A percentile compares a stretch with the other conserved stretches of the same genome.
phyloP scores from a whole-genome alignment of 2,797 vertebrate genomes.

The Percopsis omiscomaycus region DNA sequence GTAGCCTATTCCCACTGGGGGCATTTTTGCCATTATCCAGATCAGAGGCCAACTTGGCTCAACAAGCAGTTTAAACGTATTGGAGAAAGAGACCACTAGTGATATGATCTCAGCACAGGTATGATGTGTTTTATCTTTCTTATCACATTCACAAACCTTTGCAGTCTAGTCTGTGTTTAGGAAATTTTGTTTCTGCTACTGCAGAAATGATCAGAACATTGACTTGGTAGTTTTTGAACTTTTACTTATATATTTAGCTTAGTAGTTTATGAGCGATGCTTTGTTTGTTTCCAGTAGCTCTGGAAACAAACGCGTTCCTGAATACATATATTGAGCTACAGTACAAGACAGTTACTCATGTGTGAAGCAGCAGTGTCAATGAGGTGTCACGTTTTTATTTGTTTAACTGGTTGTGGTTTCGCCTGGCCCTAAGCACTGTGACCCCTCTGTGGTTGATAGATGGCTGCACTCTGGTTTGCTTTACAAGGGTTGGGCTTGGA shows the following conservation, averaged over 20 bases:
- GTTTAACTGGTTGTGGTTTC: conserved; percentile 13
- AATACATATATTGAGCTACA: no score
- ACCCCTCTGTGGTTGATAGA: conserved; percentile 23
- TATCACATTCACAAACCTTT: no score
- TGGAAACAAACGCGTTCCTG: neutral
- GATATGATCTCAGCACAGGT: no score
- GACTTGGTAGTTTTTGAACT: neutral
- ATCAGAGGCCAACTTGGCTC: no score
- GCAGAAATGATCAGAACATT: neutral
- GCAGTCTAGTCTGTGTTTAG: no score
- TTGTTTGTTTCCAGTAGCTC: neutral
- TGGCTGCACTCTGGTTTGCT: conserved; percentile 27
- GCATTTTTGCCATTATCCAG: neutral
- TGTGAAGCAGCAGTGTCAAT: no score
- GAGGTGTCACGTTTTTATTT: conserved; percentile 27
- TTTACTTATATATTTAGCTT: no score
- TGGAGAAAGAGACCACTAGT: no score
- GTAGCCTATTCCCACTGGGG: no score
- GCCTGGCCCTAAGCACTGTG: conserved; percentile 19
- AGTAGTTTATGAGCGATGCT: neutral
- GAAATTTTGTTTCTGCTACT: neutral
- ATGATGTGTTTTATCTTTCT: no score
- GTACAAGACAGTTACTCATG: no score
- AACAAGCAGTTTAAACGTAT: no score
- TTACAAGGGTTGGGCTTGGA: conserved; percentile 8